These are phyloP conservation scores for Callipepla squamata DNA, from an alignment of 2,113 vertebrate species.

Conservation along the genomic window DNA sequence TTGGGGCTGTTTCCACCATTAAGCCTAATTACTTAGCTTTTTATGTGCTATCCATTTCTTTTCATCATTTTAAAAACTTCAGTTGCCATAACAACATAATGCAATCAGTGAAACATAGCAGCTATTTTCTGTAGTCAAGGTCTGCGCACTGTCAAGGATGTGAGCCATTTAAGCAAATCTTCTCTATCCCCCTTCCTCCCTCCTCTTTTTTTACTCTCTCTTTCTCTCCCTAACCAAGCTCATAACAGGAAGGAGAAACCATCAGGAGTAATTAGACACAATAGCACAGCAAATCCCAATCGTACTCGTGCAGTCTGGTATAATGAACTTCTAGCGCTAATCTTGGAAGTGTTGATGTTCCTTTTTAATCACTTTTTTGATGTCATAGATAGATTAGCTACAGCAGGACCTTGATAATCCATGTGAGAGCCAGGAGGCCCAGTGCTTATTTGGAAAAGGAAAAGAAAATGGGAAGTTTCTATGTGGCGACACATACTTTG, in stretches of 20 bases:
- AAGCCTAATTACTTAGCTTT: conserved; percentile 71
- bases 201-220: conserved; percentile 29
- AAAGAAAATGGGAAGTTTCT: neutral
- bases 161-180: conserved; percentile 72
- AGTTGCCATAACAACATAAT: conserved; percentile 81
- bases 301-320: neutral
- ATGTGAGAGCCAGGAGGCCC: neutral
- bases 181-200: conserved; percentile 59
- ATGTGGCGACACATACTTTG: neutral
- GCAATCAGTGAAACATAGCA: conserved; percentile 67
- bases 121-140: conserved; percentile 73
- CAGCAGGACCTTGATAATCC: conserved; percentile 41
- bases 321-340: conserved; percentile 52
- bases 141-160: conserved; percentile 70
- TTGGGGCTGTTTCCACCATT: conserved; percentile 54
- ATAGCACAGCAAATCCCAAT: conserved; percentile 53
- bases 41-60: conserved; percentile 75
- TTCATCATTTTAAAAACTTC: conserved; percentile 76
- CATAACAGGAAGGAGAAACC: conserved; percentile 65
- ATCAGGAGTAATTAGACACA: conserved; percentile 70
- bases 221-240: conserved; percentile 65
- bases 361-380: conserved; percentile 63
- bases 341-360: conserved; percentile 47
- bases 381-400: conserved; percentile 54
- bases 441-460: neutral